Evolutionary conservation across 2,797 vertebrate species (phyloP).

Genomic region (Nothura maculosa): DNA sequence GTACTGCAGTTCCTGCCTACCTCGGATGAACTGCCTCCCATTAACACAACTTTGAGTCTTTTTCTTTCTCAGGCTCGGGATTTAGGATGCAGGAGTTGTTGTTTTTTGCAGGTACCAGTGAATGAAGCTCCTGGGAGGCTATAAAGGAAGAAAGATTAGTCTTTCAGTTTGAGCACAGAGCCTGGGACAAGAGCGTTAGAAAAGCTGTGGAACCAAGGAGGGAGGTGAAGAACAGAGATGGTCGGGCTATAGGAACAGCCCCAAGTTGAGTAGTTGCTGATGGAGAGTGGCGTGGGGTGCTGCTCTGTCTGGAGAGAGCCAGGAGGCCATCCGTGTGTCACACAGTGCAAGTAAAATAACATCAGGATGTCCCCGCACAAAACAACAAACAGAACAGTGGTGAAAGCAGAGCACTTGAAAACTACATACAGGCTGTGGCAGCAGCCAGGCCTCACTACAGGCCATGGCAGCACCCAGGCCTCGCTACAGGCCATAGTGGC

Average conservation of each 20-base stretch:
- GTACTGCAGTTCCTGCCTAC: not conserved
- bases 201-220: not conserved
- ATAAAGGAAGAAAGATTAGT: not conserved
- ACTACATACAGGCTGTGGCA: not conserved
- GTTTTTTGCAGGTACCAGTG: not conserved
- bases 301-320: not conserved
- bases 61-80: not conserved
- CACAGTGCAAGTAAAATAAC: not conserved
- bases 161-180: not conserved
- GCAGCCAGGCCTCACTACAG: too few species aligned
- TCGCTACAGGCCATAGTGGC: too few species aligned
- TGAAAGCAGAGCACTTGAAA: not conserved
- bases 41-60: not conserved
- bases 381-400: not conserved
- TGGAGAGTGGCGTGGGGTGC: not conserved
- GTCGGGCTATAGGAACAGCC: rapidly evolving
- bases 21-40: not conserved
- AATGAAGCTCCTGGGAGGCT: not conserved
- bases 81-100: not conserved
- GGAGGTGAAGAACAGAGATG: not conserved
- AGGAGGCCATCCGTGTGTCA: not conserved
- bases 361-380: not conserved
- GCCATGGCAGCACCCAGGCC: too few species aligned
- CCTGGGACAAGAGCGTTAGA: not conserved
- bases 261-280: not conserved